Base-by-base conservation (phyloP, 2,113 vertebrate genomes). In the Scomber scombrus region DNA sequence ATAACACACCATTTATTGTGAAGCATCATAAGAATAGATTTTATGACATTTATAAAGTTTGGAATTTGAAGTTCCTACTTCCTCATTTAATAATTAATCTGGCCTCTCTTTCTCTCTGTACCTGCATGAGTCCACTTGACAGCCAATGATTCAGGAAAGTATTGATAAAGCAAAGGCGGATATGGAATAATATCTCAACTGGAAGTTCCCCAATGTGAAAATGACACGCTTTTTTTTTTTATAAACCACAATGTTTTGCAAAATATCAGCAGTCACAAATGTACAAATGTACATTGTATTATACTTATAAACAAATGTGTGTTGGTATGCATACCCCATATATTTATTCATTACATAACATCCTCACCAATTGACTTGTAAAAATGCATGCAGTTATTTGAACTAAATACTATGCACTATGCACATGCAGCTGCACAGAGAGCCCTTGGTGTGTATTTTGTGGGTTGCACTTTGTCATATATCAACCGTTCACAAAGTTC, bases 1-100 rank as follows among this genome's bases (percentile, higher is more conserved):
- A 1, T 40, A 43, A 26, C 51, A 40, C 49, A 11, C 49, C 1
- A 13, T 21, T 3, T 21, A 15, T 19, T 58, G 29, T 75, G 19
- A 31, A 45, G 15, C 3, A n/a, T 46, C 5, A 10, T 47, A 3
- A 0, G 2, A 0, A 52, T 52, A 15, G 0, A 23, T 10, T 82
- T 64, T 46, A 51, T 61, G 3, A 40, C 2, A 21, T 9, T 40
- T 62, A 11, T 2, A 49, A 70, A 50, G 45, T 26, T 52, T 9
- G 1, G 14, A 0, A 56, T 85, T 75, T 79, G 4, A 60, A 60
- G 23, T 76, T 69, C 54, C 26, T 78, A 5, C 55, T 85, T 83
- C 67, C 71, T 82, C 26, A 5, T 67, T 0, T 34, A 68, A 84
- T 84, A 43, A 76, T 57, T 49, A 11, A 61, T 55, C 40, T 31